Evolutionary conservation across 2,888 invertebrate genomes (phyloP), one percentile per base, ranked within the genome.

Genomic region (Sesia bembeciformis): DNA sequence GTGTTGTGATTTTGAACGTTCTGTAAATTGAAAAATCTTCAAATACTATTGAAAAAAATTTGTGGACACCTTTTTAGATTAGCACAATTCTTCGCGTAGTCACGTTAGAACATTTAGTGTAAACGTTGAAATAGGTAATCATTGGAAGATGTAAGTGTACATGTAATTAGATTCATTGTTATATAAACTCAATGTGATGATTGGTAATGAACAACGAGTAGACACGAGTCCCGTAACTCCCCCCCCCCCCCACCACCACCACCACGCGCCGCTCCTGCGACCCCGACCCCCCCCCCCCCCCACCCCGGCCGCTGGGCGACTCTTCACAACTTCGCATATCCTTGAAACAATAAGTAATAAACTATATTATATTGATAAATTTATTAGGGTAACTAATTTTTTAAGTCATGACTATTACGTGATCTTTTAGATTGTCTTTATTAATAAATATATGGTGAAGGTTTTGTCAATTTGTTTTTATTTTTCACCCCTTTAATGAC

Each of bases 341-440:
- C 81, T 87, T 85, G 82, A 88, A 85, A 90, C 90, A 90, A 90
- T 90, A 90, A 90, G 83, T 87, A 87, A 86, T 82, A 78, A 85
- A 84, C 80, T 38, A 7, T 39, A 50, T 81, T 83, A 81, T 88
- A 87, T 83, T 85, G 85, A 89, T 88, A 89, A 87, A 88, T 88
- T 84, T 88, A 89, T 84, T 89, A 89, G 88, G 87, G 81, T 89
- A 88, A 88, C 81, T 88, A 88, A 88, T 87, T 89, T 89, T 89
- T 85, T 88, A 89, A 88, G 89, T 81, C 85, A 85, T 86, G 86
- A 88, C 86, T 86, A 85, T 84, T 88, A 88, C 81, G 88, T 89
- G 89, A 89, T 88, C 89, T 89, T 89, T 89, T 89, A 89, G 89
- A 89, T 87, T 89, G 89, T 89, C 88, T 89, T 89, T 89, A 89